Percentiles rank a stretch among this genome's conserved stretches.
Evolutionary conservation across 2,797 vertebrate species (phyloP).

Genomic region (Xiphophorus birchmanni): DNA sequence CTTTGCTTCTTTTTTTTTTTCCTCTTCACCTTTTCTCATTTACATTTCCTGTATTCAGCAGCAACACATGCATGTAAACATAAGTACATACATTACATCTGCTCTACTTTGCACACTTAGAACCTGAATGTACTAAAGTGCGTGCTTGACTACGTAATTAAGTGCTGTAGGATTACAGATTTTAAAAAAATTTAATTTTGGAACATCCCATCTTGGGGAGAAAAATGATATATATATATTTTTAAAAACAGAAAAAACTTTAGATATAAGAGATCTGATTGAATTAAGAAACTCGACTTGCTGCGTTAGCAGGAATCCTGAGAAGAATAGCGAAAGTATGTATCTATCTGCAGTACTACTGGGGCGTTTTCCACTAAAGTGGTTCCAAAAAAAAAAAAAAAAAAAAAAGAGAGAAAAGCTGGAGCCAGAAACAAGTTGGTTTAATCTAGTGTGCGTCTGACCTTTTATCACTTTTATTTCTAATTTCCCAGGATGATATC

Average conservation of each 20-base stretch:
- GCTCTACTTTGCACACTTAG: conserved; percentile 76
- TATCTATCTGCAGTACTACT: conserved; percentile 51
- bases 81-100: conserved; percentile 79
- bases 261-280: conserved; percentile 67
- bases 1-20: conserved; percentile 45
- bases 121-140: conserved; percentile 82
- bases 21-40: conserved; percentile 40
- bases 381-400: not conserved
- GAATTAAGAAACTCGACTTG: conserved; percentile 68
- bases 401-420: too few relatives aligned
- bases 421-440: not conserved
- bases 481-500: not conserved
- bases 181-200: conserved; percentile 53
- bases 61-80: conserved; percentile 81
- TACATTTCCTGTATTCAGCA: conserved; percentile 68
- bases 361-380: not conserved
- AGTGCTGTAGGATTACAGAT: conserved; percentile 76
- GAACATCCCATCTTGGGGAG: conserved; percentile 50
- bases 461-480: not conserved
- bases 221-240: not conserved
- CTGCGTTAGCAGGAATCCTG: conserved; percentile 75
- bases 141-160: conserved; percentile 77
- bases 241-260: conserved; percentile 28
- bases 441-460: not conserved
- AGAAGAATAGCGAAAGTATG: conserved; percentile 68